These are phyloP conservation scores for Pungitius pungitius DNA, from an alignment of 2,113 vertebrate species.

Conservation along the genomic window DNA sequence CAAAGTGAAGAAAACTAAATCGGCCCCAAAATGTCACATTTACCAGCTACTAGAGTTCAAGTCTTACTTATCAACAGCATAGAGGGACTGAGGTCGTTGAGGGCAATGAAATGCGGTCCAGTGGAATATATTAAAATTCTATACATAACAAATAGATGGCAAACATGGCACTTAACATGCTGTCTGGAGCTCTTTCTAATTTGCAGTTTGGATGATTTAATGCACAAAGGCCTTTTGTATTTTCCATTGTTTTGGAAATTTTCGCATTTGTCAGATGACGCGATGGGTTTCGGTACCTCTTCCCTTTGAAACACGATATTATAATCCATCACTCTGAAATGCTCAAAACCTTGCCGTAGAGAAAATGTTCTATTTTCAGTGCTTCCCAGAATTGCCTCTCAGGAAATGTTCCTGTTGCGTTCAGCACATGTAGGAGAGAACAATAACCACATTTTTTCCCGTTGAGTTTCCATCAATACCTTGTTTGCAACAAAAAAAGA, in stretches of 20 bases:
- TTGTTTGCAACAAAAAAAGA: neutral
- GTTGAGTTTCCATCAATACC: neutral
- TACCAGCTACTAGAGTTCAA: slow-evolving; percentile 18
- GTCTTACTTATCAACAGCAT: slow-evolving; percentile 9
- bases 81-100: slow-evolving; percentile 19
- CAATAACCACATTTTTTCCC: neutral
- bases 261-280: neutral
- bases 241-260: neutral
- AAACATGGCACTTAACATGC: neutral
- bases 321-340: neutral
- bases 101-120: slow-evolving; percentile 16
- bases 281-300: neutral
- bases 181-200: slow-evolving; percentile 6
- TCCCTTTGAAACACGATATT: neutral
- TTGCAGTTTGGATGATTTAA: slow-evolving; percentile 8
- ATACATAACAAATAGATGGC: neutral
- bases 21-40: slow-evolving; percentile 11
- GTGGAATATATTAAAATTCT: slow-evolving; percentile 3
- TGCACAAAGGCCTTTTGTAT: neutral
- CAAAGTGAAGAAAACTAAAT: slow-evolving; percentile 33
- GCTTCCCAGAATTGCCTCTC: neutral
- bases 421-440: neutral
- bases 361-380: neutral
- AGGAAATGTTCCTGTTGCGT: neutral
- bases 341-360: neutral